Percentiles rank a stretch among this genome's conserved stretches.
phyloP scores from a whole-genome alignment of 2,113 vertebrate species.

The Mastomys coucha region DNA sequence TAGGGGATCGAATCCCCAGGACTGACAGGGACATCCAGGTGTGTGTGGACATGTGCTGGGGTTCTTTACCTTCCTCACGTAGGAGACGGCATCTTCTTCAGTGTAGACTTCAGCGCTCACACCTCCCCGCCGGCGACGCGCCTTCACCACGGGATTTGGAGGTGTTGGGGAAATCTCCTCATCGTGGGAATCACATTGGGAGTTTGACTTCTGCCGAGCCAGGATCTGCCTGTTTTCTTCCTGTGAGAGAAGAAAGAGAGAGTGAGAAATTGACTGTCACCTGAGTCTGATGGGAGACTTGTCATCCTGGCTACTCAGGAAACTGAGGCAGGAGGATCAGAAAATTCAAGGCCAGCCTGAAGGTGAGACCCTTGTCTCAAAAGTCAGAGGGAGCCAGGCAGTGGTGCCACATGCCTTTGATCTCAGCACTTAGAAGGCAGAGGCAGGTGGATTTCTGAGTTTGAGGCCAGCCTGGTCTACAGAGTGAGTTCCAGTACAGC shows the following conservation, averaged over 20 bases:
- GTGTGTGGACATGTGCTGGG: neutral
- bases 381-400: neutral
- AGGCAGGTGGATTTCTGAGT: no score
- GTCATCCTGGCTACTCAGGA: neutral
- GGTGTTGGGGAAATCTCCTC: constrained; percentile 96
- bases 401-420: no score
- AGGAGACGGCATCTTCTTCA: constrained; percentile 97
- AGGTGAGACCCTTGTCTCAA: neutral
- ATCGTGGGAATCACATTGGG: constrained; percentile 95
- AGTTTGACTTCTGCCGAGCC: constrained; percentile 97
- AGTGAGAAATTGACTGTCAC: neutral
- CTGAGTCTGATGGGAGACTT: neutral
- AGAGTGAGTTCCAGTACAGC: no score
- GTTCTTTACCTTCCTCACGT: constrained; percentile 94
- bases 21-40: neutral
- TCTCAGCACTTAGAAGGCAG: no score
- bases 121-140: constrained; percentile 93
- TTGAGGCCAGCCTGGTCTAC: no score
- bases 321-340: neutral
- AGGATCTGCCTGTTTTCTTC: constrained; percentile 97
- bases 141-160: constrained; percentile 95
- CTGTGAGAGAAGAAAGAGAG: constrained; percentile 84
- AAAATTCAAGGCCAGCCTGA: neutral
- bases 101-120: constrained; percentile 99
- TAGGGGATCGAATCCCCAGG: neutral